Base-by-base conservation (phyloP, 1,140 invertebrate species). In the Cepaea nemoralis region DNA sequence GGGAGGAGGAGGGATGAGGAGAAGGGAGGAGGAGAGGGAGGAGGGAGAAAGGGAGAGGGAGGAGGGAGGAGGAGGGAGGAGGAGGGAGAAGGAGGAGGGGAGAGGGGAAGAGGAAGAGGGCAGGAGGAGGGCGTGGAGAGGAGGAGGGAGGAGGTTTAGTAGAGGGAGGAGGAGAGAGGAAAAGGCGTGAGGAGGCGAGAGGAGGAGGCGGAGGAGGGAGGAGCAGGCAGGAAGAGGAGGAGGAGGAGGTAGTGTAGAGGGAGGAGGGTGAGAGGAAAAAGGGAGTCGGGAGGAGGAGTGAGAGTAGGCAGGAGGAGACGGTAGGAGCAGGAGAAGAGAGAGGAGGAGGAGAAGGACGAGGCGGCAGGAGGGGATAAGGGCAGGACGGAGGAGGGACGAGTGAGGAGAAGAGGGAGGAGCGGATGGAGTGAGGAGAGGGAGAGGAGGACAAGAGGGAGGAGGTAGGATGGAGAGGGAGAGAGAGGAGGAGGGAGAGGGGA, bases 251-350 rank as follows among this genome's bases (percentile, higher is more conserved):
- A n/a, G n/a, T n/a, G n/a, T n/a, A n/a, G n/a, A n/a, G n/a, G n/a
- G n/a, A n/a, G n/a, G n/a, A n/a, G n/a, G n/a, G n/a, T n/a, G n/a
- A n/a, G n/a, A n/a, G n/a, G n/a, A n/a, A n/a, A n/a, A n/a, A n/a
- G n/a, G n/a, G n/a, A n/a, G n/a, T n/a, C n/a, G n/a, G n/a, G n/a
- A n/a, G n/a, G n/a, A n/a, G n/a, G n/a, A n/a, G n/a, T n/a, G n/a
- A n/a, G n/a, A n/a, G n/a, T n/a, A n/a, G n/a, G 73, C 24, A 12
- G 33, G 39, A 76, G 39, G 48, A 16, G n/a, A n/a, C 22, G 35
- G 48, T 12, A 76, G 73, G 31, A n/a, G n/a, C 37, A 76, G 73
- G n/a, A n/a, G 14, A 42, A 76, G n/a, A 42, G 39, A 39, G 22
- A 45, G 35, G 19, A 12, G 45, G 33, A 76, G 37, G 73, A 39